Percentiles rank a stretch among this genome's conserved stretches.
phyloP scores from a whole-genome alignment of 1,140 invertebrate genomes.

The Diploscapter pachys region DNA sequence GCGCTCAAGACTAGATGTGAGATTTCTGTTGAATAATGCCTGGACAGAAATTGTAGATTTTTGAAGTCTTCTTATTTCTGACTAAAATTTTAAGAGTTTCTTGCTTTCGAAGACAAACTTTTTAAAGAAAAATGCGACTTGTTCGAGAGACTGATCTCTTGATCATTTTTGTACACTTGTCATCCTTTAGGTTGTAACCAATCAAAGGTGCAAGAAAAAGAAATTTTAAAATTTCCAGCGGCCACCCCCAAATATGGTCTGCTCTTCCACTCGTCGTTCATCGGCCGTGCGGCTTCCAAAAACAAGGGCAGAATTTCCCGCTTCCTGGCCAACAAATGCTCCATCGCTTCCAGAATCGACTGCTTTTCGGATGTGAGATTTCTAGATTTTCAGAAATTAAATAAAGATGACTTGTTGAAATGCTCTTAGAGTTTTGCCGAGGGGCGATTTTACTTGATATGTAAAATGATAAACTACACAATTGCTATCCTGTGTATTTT shows the following conservation, averaged over 20 bases:
- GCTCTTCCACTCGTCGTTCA: constrained; percentile 94
- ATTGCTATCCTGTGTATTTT: no score
- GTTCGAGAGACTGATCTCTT: no score
- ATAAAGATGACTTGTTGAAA: no score
- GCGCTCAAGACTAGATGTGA: constrained; percentile 55
- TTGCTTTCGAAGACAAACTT: no score
- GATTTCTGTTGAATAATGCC: constrained; percentile 6
- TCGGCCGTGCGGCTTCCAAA: constrained; percentile 83
- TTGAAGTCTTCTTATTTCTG: no score
- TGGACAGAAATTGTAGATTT: no score
- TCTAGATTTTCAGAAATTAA: not conserved
- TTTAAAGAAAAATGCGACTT: no score
- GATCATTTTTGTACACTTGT: not conserved
- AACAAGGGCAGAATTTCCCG: constrained; percentile 95
- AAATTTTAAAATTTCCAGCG: constrained; percentile 62
- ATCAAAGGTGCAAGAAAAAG: constrained; percentile 10
- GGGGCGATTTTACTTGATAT: no score
- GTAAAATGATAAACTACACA: no score
- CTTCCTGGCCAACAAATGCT: constrained; percentile 95
- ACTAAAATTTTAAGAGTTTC: no score
- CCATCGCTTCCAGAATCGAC: constrained; percentile 93
- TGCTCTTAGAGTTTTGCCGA: no score
- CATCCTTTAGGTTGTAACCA: not conserved
- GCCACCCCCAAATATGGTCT: constrained; percentile 99
- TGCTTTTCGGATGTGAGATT: constrained; percentile 75